Conservation (phyloP, 2,797 vertebrate species). For the Hypotaenidia okinawae region DNA sequence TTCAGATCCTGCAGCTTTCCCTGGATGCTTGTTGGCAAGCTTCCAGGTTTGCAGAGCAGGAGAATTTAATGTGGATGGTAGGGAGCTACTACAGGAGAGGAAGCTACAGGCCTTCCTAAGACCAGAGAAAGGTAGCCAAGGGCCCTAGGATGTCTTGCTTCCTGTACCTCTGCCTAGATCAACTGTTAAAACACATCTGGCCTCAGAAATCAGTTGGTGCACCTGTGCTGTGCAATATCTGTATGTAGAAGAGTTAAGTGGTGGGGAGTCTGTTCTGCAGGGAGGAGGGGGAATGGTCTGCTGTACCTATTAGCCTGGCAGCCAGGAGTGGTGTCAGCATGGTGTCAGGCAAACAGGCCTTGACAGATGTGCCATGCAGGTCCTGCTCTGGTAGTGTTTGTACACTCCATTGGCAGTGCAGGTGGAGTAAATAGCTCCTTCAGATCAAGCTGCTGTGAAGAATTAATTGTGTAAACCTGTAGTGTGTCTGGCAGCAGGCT, state of each 20-base stretch:
- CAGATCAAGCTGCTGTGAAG: not conserved
- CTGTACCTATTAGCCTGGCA: not conserved
- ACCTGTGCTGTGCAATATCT: not conserved
- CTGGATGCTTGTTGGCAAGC: not conserved
- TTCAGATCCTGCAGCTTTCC: not conserved
- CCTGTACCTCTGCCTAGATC: not conserved
- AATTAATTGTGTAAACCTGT: not conserved
- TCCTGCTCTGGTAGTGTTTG: not conserved
- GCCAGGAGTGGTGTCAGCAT: not conserved
- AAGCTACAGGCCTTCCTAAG: not conserved
- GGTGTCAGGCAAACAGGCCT: not conserved
- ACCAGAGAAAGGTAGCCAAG: not conserved
- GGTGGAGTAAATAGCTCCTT: not conserved
- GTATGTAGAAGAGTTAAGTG: not conserved
- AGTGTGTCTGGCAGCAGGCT: not conserved
- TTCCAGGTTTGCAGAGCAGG: not conserved
- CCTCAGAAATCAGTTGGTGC: not conserved
- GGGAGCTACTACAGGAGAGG: not conserved
- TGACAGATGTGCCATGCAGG: not conserved
- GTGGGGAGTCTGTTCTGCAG: not conserved
- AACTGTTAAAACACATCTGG: not conserved
- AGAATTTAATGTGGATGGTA: not conserved
- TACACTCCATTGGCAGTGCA: not conserved
- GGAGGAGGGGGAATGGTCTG: not conserved
- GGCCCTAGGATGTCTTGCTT: not conserved